Evolutionary conservation across 2,888 invertebrate species (phyloP).

Genomic region (Silvanus unidentatus): DNA sequence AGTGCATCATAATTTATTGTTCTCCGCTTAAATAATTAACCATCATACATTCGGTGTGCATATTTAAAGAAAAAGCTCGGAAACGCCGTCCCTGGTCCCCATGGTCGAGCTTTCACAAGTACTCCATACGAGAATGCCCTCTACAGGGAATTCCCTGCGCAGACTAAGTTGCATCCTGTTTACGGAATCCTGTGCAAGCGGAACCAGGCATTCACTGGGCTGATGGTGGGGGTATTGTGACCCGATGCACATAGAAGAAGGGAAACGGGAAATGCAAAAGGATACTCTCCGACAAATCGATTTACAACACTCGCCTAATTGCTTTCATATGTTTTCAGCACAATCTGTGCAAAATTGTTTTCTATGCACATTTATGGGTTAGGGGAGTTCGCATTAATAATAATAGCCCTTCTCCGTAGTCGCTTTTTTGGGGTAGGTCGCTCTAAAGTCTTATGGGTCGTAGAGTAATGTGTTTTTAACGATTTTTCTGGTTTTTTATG

Average conservation of each 20-base stretch:
- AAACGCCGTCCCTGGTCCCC: constrained; percentile 4
- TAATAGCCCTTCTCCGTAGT: no score
- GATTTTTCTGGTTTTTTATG: no score
- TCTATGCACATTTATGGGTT: no score
- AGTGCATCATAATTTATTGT: no score
- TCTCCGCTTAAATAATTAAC: no score
- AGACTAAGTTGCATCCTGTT: constrained; percentile 14
- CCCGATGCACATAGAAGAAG: not conserved
- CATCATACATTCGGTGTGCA: no score
- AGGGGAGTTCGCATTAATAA: no score
- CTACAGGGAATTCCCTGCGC: constrained; percentile 20
- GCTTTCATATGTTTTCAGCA: constrained; percentile 9
- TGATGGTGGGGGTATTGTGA: constrained; percentile 5
- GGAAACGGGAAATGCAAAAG: not conserved
- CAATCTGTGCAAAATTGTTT: no score
- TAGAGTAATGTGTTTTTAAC: no score
- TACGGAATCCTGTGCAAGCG: constrained; percentile 10
- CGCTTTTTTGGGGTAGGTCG: no score
- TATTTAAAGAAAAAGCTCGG: constrained; percentile 3
- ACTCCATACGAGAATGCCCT: constrained; percentile 13
- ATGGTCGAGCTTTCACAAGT: constrained; percentile 8
- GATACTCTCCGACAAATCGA: constrained; percentile 14
- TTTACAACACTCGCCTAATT: constrained; percentile 15
- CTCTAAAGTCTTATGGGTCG: no score
- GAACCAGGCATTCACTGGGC: constrained; percentile 5